Evolutionary conservation across 2,113 vertebrate species (phyloP).

Genomic region (Oplegnathus fasciatus): DNA sequence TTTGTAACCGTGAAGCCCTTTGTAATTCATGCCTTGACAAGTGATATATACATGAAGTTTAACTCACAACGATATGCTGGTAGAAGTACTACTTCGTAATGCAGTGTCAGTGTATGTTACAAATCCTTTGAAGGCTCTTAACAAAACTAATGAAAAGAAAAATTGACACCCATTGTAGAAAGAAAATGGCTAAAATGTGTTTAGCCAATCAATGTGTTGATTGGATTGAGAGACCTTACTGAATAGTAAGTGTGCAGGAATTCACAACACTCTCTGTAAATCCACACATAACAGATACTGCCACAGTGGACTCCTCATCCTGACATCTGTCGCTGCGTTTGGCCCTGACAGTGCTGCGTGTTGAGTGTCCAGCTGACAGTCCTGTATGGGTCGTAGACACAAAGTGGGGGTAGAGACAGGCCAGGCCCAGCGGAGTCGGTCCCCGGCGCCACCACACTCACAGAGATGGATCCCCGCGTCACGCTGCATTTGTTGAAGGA

Average conservation of each 20-base stretch:
- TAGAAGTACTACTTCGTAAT: not conserved
- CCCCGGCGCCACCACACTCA: constrained; percentile 43
- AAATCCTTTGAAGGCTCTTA: not conserved
- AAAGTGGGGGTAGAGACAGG: constrained; percentile 17
- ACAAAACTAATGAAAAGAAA: not conserved
- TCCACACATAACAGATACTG: constrained; percentile 11
- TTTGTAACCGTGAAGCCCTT: too few relatives aligned
- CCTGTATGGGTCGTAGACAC: constrained; percentile 6
- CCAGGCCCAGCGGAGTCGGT: not conserved
- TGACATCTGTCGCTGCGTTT: constrained; percentile 60
- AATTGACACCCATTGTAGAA: not conserved
- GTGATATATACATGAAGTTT: too few relatives aligned
- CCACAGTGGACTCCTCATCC: constrained; percentile 1
- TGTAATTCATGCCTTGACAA: too few relatives aligned
- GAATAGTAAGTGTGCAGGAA: not conserved
- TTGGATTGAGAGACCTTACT: not conserved
- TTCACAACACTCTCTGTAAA: not conserved
- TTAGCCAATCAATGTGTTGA: not conserved
- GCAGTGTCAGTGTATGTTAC: not conserved
- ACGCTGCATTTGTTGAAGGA: constrained; percentile 55
- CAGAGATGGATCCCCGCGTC: constrained; percentile 48
- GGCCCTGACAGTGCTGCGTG: not conserved
- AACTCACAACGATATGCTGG: too few relatives aligned
- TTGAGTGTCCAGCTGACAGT: constrained; percentile 56
- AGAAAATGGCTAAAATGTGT: not conserved